phyloP scores from a whole-genome alignment of 2,888 invertebrate species.

The Craniophora ligustri region DNA sequence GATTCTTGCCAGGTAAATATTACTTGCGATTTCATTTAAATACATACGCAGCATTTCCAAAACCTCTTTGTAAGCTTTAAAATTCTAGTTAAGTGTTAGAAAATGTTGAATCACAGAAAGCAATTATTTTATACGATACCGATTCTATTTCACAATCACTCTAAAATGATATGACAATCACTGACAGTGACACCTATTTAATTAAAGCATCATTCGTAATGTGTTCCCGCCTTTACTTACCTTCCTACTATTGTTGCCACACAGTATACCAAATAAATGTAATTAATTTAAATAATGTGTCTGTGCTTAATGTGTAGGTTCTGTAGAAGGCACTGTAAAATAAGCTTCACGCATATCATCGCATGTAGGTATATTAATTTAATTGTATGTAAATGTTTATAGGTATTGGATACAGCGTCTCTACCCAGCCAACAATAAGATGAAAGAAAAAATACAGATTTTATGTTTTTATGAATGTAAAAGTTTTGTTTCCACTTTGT shows the following conservation, averaged over 20 bases:
- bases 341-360: not conserved
- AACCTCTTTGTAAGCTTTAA: not conserved
- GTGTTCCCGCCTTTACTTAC: not conserved
- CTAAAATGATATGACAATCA: too few relatives aligned
- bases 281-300: too few relatives aligned
- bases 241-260: not conserved
- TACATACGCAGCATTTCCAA: not conserved
- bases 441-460: too few relatives aligned
- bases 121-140: too few relatives aligned
- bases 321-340: not conserved
- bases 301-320: too few relatives aligned
- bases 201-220: not conserved
- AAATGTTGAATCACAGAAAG: not conserved
- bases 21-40: too few relatives aligned
- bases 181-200: not conserved
- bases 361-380: not conserved
- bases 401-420: not conserved
- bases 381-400: not conserved
- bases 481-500: too few relatives aligned
- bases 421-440: too few relatives aligned
- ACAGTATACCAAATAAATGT: not conserved
- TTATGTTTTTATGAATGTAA: too few relatives aligned
- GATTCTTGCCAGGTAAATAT: too few relatives aligned
- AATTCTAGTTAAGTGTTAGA: not conserved
- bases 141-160: too few relatives aligned